Base-by-base conservation (phyloP, 2,888 invertebrate species). In the Parthenolecanium corni region DNA sequence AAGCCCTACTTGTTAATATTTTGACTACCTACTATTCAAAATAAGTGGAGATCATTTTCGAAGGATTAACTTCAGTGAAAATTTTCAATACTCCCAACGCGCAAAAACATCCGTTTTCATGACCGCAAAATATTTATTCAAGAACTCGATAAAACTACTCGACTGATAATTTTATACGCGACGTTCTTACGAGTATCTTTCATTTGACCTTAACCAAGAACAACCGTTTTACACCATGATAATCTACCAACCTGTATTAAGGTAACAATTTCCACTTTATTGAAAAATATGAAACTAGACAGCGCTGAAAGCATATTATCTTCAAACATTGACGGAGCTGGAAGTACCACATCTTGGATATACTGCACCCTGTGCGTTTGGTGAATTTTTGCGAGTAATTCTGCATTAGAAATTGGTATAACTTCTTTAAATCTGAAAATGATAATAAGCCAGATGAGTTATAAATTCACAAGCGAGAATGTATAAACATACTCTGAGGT, bases 291-390 rank as follows among this genome's bases (percentile, higher is more conserved):
- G 80, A 97, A 97, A 80, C 95, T 96, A 74, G 90, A 92, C 71
- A 99, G 79, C 66, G 95, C 93, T 71, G 94, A 95, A 68, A 98
- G 81, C 83, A 97, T 86, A 75, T 97, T 98, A 76, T 99, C 99
- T 74, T 99, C 99, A 76, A 97, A 98, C 70, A 99, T 91, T 69
- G 95, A 95, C 12, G 98, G 97, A 53, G 97, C 93, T 23, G 98
- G 98, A 73, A 99, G 79, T 71, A 98, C 97, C 70, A 97, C 95
- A 77, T 99, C 98, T 73, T 91, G 90, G 71, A 98, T 96, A 77
- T 99, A 99, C 79, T 99, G 98, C 72, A 98, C 96, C 75, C 97
- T 84, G 77, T 96, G 98, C 64, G 97, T 98, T 78, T 98, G 97
- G 77, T 99, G 98, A 70, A 99, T 99, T 81, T 98, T 99, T 64